These are phyloP conservation scores for Doryteuthis pealeii DNA, from an alignment of 1,140 invertebrate species.

Conservation along the genomic window DNA sequence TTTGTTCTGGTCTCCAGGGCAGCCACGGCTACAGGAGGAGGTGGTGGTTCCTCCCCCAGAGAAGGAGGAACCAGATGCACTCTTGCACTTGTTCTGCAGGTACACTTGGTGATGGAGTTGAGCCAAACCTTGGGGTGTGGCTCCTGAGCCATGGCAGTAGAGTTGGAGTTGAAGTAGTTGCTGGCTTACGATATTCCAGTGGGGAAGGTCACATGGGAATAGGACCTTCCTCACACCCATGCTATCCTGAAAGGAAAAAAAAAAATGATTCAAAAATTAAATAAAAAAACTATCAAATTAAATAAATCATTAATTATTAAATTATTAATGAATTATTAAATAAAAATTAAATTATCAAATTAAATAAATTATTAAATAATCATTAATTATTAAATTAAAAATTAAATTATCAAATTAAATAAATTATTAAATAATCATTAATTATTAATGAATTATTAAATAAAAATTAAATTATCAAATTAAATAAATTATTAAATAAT, in stretches of 20 bases:
- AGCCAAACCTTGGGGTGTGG: neutral
- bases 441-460: no score
- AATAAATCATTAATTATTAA: no score
- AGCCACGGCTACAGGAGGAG: neutral
- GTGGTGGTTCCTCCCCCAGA: neutral
- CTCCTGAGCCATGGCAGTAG: neutral
- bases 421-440: no score
- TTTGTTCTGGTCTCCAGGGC: neutral
- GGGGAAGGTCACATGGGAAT: constrained; percentile 11
- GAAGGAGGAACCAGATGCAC: no score
- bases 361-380: no score
- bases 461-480: no score
- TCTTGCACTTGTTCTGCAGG: constrained; percentile 1
- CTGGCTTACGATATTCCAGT: constrained; percentile 7
- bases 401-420: no score
- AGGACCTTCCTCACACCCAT: constrained; percentile 11
- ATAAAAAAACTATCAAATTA: no score
- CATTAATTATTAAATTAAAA: no score
- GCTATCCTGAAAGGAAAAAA: neutral
- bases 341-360: no score
- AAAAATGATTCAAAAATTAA: neutral
- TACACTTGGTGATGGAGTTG: constrained; percentile 1
- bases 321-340: no score
- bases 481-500: no score
- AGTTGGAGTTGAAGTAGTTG: neutral